These are phyloP conservation scores for Coracias cyanogaster DNA, from an alignment of 2,797 vertebrate genomes.

Conservation along the genomic window DNA sequence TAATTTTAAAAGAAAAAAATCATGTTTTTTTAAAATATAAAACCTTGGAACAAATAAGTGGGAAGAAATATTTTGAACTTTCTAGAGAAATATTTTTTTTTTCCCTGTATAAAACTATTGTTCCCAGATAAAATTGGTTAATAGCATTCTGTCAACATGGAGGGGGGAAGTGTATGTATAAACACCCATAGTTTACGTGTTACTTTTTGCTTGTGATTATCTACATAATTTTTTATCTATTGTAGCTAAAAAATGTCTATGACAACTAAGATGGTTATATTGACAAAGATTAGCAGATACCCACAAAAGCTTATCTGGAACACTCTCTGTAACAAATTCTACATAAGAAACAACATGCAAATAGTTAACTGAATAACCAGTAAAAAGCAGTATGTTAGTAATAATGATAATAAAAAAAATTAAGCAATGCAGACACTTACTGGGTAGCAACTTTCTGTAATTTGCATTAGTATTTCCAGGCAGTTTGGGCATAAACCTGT, in stretches of 20 bases:
- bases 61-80: background rate
- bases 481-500: constrained; percentile 89
- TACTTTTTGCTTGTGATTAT: background rate
- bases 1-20: background rate
- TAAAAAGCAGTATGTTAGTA: background rate
- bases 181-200: background rate
- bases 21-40: background rate
- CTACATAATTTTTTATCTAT: background rate
- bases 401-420: background rate
- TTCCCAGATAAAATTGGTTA: background rate
- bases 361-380: background rate
- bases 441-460: constrained; percentile 89
- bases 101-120: background rate
- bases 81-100: background rate
- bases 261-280: background rate
- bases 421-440: constrained; percentile 75
- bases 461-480: constrained; percentile 95
- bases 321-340: background rate
- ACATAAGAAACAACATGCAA: background rate
- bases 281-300: background rate
- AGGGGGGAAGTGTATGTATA: no score
- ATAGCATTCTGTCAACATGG: background rate
- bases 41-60: background rate
- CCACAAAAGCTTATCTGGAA: background rate
- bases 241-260: background rate